Evolutionary conservation across 2,113 vertebrate species (phyloP).

Genomic region (Drymodes brunneopygia): DNA sequence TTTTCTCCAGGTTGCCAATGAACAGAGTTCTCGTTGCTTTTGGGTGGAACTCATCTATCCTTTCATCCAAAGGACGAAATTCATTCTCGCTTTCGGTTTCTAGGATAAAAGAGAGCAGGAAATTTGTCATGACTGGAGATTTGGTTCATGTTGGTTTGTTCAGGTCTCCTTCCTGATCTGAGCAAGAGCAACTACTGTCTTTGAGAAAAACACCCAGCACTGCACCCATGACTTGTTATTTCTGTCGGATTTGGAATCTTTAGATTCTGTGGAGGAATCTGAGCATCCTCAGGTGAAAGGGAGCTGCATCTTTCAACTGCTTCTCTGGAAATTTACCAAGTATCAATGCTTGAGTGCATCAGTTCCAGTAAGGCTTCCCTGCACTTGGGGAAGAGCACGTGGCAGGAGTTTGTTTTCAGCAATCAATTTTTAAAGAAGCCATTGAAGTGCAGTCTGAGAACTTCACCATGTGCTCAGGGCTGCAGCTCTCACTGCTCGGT

Average conservation of each 20-base stretch:
- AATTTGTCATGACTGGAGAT: neutral
- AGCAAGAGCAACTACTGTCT: neutral
- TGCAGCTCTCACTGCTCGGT: neutral
- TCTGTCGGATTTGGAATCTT: neutral
- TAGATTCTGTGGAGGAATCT: neutral
- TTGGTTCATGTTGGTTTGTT: neutral
- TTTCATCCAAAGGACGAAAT: conserved; percentile 95
- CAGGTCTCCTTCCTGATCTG: neutral
- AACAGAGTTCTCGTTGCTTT: conserved; percentile 97
- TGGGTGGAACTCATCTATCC: conserved; percentile 98
- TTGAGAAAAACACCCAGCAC: neutral
- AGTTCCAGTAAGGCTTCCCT: neutral
- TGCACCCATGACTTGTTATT: neutral
- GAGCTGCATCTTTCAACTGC: neutral
- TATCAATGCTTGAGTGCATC: neutral
- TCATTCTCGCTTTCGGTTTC: conserved; percentile 99
- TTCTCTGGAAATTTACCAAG: neutral
- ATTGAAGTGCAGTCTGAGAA: neutral
- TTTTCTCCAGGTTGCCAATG: conserved; percentile 98
- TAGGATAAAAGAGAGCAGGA: conserved; percentile 52
- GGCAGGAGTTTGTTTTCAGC: neutral
- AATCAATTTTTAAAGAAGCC: neutral
- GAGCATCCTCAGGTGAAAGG: neutral
- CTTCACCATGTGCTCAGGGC: neutral
- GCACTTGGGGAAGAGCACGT: neutral